Evolutionary conservation across 2,113 vertebrate species (phyloP), one percentile per base, ranked within the genome.

Genomic region (Epinephelus lanceolatus): DNA sequence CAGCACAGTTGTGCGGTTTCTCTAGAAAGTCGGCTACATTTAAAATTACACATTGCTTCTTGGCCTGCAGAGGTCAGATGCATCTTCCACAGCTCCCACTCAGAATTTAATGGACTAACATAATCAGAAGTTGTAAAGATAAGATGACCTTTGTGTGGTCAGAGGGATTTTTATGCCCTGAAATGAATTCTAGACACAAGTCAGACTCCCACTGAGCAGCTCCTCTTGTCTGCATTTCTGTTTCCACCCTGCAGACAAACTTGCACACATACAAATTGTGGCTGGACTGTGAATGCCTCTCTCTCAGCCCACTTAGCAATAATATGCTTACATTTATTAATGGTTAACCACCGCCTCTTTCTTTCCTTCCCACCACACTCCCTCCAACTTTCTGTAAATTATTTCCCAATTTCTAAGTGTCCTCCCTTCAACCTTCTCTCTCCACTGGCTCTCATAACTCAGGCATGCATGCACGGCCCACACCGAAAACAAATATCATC

Each of bases 401-500:
- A 71, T 74, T 71, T 71, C 53, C 27, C 56, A 85, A 52, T 79
- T 83, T 87, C 12, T 65, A 76, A 74, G 45, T 2, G 40, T 80
- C 70, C 84, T 83, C 66, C 63, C 86, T 68, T 40, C 53, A 37
- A 27, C 56, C 57, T 55, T 30, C 76, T 51, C 37, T 80, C 55
- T 85, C 45, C 66, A 45, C 23, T 33, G 65, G 51, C 79, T 80
- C 57, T 74, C 74, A 91, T 83, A 89, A 81, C 51, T 83, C 72
- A 78, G 61, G 57, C 65, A 63, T 73, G 53, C 74, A 61, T 59
- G 55, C 52, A 27, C 30, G 6, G 80, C 86, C 52, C 69, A 42
- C 55, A 60, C 9, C 33, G 61, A 88, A 90, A 86, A 88, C 78
- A 90, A 92, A 90, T 73, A 86, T 80, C 78, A 67, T 19, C 80